phyloP scores from a whole-genome alignment of 2,888 invertebrate species.

The Volucella inflata region DNA sequence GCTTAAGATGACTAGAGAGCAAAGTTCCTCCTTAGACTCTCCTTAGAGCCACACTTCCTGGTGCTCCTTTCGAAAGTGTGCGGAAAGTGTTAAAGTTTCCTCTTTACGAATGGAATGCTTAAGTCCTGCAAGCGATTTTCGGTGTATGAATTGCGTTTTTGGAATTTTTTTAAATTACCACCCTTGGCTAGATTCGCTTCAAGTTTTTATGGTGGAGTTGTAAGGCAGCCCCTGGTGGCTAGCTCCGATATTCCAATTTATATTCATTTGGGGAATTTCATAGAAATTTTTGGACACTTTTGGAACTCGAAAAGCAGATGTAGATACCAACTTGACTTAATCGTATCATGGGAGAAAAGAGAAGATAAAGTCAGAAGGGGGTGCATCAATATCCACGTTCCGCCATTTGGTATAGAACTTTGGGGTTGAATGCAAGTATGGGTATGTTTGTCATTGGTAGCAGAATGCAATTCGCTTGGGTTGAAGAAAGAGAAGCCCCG shows the following conservation, averaged over 20 bases:
- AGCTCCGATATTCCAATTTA: slow-evolving; percentile 48
- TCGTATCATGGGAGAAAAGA: slow-evolving; percentile 24
- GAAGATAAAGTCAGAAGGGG: neutral
- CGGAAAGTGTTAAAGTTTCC: slow-evolving; percentile 65
- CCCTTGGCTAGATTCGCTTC: slow-evolving; percentile 31
- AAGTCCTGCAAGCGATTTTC: slow-evolving; percentile 49
- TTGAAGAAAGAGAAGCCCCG: slow-evolving; percentile 24
- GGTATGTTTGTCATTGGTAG: slow-evolving; percentile 52
- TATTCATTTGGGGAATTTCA: slow-evolving; percentile 49
- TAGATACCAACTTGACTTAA: slow-evolving; percentile 23
- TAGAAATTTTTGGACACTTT: slow-evolving; percentile 44
- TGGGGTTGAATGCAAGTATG: slow-evolving; percentile 61
- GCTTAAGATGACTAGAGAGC: slow-evolving; percentile 46
- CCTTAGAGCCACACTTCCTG: slow-evolving; percentile 36
- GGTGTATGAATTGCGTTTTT: slow-evolving; percentile 58
- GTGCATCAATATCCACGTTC: slow-evolving; percentile 17
- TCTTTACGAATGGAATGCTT: slow-evolving; percentile 21
- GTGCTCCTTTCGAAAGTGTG: slow-evolving; percentile 38
- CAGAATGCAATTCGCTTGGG: slow-evolving; percentile 46
- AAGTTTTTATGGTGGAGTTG: neutral
- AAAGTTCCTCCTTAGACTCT: slow-evolving; percentile 3
- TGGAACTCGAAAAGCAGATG: slow-evolving; percentile 24
- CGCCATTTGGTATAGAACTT: slow-evolving; percentile 61
- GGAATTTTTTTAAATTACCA: slow-evolving; percentile 57
- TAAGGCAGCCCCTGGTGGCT: slow-evolving; percentile 27